Base-by-base conservation (phyloP, 2,113 vertebrate genomes). In the Passer domesticus region DNA sequence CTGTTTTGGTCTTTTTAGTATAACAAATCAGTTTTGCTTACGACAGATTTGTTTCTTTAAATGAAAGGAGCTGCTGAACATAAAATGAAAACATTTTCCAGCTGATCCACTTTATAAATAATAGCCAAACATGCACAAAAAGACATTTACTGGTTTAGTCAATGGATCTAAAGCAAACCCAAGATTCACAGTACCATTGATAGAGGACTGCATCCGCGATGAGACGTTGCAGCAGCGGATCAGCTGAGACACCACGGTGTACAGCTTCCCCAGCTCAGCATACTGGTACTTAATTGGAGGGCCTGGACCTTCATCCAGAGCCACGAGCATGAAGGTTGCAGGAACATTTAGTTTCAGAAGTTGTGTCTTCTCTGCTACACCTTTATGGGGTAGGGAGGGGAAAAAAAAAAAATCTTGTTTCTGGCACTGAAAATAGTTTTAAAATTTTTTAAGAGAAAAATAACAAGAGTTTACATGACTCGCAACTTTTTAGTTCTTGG, bases 251-350 rank as follows among this genome's bases (percentile, higher is more conserved):
- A 99, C 99, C 68, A 99, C 99, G 15, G 99, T 99, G 97, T 99
- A 99, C 35, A 99, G 98, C 96, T 99, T 99, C 87, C 99, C 99
- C 96, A 99, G 98, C 95, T 99, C 99, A 75, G 99, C 99, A 83
- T 99, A 99, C 97, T 99, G 99, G 96, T 99, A 99, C 91, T 99
- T 99, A 92, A 99, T 99, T 70, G 99, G 99, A 93, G 99, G 99
- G n/a, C 99, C 99, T 15, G 99, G 99, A 67, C 99, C 99, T 97
- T 99, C 99, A 74, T 99, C 99, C 97, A 99, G 98, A 92, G 99
- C 99, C 50, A 99, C 99, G 93, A 99, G 98, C 99, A 99, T 99
- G 97, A 99, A 99, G 12, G 99, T 99, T 93, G 99, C 99, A 82
- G 99, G 99, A 81, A 99, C 99, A 76, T 98, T 99, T 66, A 99